A percentile compares a stretch with the other conserved stretches of the same genome.
Conservation (phyloP, 2,797 vertebrate species). For the Crenichthys baileyi region DNA sequence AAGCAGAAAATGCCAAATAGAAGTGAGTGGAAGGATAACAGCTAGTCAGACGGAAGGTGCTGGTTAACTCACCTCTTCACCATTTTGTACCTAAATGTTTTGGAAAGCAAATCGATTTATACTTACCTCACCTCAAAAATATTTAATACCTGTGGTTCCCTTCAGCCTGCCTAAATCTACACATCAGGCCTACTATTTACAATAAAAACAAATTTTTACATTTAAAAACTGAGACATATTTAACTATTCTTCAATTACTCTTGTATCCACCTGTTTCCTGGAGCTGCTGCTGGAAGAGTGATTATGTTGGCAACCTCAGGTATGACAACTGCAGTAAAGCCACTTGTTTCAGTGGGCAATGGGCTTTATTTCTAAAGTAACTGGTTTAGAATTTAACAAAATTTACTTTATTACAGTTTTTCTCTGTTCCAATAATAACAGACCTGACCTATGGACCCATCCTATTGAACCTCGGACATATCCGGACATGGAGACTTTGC, state of each 20-base stretch:
- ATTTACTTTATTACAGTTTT: background rate
- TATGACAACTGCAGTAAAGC: background rate
- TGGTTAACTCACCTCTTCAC: background rate
- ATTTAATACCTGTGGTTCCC: no score
- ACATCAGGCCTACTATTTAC: background rate
- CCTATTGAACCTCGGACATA: background rate
- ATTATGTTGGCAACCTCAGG: background rate
- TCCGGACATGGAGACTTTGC: background rate
- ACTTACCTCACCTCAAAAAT: no score
- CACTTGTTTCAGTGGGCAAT: background rate
- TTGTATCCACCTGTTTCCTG: background rate
- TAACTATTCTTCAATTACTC: background rate
- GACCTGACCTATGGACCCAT: background rate
- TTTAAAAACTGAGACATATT: background rate
- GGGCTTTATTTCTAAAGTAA: background rate
- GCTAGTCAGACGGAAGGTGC: background rate
- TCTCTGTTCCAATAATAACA: background rate
- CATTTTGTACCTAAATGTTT: no score
- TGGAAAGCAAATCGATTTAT: no score
- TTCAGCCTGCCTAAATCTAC: background rate
- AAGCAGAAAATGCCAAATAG: constrained; percentile 8
- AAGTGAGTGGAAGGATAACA: background rate
- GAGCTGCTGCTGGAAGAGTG: background rate
- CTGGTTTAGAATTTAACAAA: background rate
- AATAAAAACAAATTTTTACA: background rate